These are phyloP conservation scores for Sander vitreus DNA, from an alignment of 2,113 vertebrate genomes.

Conservation along the genomic window DNA sequence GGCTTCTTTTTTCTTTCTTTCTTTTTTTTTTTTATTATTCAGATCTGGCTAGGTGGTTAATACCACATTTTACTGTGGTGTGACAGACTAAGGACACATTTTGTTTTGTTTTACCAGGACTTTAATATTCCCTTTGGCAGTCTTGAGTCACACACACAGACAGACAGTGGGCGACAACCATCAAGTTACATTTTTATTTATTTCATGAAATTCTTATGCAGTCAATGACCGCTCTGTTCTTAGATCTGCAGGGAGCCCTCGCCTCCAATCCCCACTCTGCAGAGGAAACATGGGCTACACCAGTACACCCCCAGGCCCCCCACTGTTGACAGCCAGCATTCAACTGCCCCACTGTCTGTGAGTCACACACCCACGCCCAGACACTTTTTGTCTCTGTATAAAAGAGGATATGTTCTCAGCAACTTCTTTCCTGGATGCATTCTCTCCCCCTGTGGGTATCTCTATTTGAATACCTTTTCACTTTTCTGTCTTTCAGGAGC, in stretches of 20 bases:
- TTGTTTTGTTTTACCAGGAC: too few species aligned
- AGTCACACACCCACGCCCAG: constrained; percentile 46
- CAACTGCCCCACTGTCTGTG: constrained; percentile 68
- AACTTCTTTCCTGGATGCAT: not conserved
- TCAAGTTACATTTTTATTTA: not conserved
- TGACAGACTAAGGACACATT: too few species aligned
- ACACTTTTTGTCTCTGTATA: not conserved
- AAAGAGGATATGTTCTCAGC: not conserved
- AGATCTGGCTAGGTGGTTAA: too few species aligned
- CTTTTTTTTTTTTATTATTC: too few species aligned
- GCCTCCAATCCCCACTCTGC: constrained; percentile 87
- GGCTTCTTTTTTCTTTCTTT: not conserved
- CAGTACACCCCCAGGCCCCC: constrained; percentile 82
- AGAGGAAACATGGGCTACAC: constrained; percentile 76
- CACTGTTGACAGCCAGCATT: constrained; percentile 82
- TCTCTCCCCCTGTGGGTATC: not conserved
- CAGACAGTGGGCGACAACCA: not conserved
- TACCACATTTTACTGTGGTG: too few species aligned
- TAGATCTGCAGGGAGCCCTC: constrained; percentile 85
- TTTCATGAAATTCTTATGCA: too few species aligned
- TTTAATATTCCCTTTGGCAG: not conserved
- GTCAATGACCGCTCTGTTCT: not conserved
- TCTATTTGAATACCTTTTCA: not conserved
- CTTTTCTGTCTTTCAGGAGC: constrained; percentile 78
- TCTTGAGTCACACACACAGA: not conserved